phyloP scores from a whole-genome alignment of 2,113 vertebrate species.

The Cebus imitator region DNA sequence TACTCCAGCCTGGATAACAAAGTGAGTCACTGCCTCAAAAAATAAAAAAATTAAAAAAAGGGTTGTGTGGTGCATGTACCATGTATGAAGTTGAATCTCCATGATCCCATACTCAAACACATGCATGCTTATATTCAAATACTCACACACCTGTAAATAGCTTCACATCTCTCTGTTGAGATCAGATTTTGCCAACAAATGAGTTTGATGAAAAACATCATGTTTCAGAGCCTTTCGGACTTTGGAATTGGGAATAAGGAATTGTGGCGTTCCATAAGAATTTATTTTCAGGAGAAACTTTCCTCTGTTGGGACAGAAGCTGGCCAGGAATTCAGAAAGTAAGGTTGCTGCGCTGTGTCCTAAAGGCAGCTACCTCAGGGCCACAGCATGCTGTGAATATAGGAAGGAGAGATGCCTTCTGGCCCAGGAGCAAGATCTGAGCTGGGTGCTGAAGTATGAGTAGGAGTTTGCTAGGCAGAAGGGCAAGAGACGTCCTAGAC shows the following conservation, averaged over 20 bases:
- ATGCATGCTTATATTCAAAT: not conserved
- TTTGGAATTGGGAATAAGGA: not conserved
- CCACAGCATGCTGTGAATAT: not conserved
- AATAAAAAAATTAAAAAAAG: no score
- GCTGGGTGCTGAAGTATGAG: not conserved
- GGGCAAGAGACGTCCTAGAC: not conserved
- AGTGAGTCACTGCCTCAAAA: no score
- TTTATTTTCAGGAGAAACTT: slow-evolving; percentile 33
- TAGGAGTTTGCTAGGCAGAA: slow-evolving; percentile 2
- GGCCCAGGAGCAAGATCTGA: not conserved
- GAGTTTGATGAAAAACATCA: slow-evolving; percentile 8
- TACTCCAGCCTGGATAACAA: no score
- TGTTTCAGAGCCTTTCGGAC: not conserved
- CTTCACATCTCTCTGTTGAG: not conserved
- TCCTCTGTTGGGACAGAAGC: not conserved
- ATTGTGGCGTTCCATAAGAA: slow-evolving; percentile 24
- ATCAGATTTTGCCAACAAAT: slow-evolving; percentile 9
- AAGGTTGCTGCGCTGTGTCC: not conserved
- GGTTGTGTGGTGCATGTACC: not conserved
- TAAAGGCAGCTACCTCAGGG: not conserved
- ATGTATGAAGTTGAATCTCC: not conserved
- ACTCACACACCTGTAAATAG: not conserved
- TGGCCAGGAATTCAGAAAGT: not conserved
- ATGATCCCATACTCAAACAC: not conserved
- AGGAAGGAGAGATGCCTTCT: not conserved